These are phyloP conservation scores for Taurulus bubalis DNA, from an alignment of 2,113 vertebrate genomes.

Conservation along the genomic window DNA sequence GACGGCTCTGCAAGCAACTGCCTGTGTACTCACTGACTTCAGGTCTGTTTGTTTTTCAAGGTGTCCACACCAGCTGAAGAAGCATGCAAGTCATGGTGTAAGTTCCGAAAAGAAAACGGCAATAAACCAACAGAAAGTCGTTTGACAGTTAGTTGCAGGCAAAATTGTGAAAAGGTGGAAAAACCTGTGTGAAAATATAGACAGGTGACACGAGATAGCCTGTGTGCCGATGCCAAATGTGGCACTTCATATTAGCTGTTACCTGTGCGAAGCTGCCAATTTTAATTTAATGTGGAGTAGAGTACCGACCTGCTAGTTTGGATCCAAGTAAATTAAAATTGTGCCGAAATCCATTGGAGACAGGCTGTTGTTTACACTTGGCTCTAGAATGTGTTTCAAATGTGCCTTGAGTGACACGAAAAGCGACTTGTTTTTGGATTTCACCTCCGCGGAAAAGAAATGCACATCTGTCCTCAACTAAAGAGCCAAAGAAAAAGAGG, in stretches of 20 bases:
- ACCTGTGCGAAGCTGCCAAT: constrained; percentile 1
- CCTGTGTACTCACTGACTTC: constrained; percentile 10
- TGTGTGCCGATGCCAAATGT: constrained; percentile 23
- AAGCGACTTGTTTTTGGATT: constrained; percentile 2
- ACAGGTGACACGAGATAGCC: background rate
- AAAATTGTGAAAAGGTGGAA: background rate
- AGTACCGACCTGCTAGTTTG: constrained; percentile 8
- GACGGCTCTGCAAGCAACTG: constrained; percentile 5
- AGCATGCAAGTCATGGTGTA: background rate
- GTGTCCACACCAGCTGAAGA: constrained; percentile 4
- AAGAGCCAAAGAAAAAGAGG: background rate
- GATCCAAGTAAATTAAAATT: constrained; percentile 22
- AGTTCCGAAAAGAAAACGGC: background rate
- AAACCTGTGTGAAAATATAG: background rate
- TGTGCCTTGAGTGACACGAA: background rate
- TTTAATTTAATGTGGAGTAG: constrained; percentile 23
- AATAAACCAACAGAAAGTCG: background rate
- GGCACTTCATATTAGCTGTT: constrained; percentile 10
- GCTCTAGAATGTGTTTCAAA: constrained; percentile 14
- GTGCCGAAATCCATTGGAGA: background rate
- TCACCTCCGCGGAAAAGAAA: background rate
- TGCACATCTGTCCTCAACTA: constrained; percentile 10
- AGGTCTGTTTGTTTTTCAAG: constrained; percentile 37
- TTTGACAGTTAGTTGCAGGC: background rate
- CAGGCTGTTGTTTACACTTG: background rate